Evolutionary conservation across 92 coral and sea anemone species (phyloP).

Genomic region (Nematostella vectensis): DNA sequence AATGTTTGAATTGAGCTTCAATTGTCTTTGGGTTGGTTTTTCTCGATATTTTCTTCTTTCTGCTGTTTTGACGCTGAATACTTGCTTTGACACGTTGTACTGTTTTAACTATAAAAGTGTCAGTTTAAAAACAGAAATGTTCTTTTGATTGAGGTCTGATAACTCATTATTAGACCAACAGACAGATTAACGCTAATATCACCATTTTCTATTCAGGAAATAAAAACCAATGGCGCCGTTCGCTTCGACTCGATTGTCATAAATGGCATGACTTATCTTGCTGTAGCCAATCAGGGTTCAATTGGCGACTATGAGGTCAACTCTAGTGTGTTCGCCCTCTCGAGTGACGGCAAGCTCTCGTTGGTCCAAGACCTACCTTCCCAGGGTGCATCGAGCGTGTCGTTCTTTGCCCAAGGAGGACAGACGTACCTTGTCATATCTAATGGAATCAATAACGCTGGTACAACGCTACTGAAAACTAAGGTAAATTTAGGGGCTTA

Average conservation of each 20-base stretch:
- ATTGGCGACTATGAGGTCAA: constrained; percentile 57
- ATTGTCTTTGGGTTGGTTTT: too few species aligned
- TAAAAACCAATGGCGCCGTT: constrained; percentile 79
- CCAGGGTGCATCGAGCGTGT: constrained; percentile 72
- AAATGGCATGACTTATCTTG: constrained; percentile 53
- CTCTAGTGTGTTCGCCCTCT: constrained; percentile 71
- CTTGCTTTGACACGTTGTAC: too few species aligned
- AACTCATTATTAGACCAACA: too few species aligned
- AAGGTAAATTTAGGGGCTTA: constrained; percentile 81
- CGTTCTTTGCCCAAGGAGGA: constrained; percentile 57
- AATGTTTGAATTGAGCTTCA: too few species aligned
- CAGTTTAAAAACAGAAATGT: too few species aligned
- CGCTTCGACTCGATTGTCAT: constrained; percentile 61
- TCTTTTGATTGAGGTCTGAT: too few species aligned
- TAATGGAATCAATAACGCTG: constrained; percentile 59
- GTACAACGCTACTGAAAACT: constrained; percentile 49
- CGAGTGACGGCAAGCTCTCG: constrained; percentile 34
- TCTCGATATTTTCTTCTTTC: too few species aligned
- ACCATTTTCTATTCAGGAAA: too few species aligned
- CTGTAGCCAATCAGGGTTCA: constrained; percentile 81
- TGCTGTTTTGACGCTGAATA: too few species aligned
- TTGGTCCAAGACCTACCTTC: constrained; percentile 73
- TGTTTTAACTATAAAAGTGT: too few species aligned
- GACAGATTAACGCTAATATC: too few species aligned
- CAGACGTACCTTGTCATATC: constrained; percentile 65